Evolutionary conservation across 2,113 vertebrate species (phyloP).

Genomic region (Puntigrus tetrazona): DNA sequence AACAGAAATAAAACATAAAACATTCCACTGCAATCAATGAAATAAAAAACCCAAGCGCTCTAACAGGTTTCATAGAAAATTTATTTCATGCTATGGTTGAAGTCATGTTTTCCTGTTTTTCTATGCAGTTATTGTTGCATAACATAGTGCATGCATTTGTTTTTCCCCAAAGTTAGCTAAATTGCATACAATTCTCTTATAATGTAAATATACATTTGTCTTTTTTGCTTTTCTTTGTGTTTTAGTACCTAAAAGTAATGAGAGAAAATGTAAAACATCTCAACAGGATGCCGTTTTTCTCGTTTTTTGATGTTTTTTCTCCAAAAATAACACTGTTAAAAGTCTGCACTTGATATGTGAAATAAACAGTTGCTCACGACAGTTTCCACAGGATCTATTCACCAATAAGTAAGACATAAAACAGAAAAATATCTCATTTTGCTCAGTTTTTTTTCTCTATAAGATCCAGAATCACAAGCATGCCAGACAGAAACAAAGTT

Average conservation of each 20-base stretch:
- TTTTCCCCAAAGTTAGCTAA: constrained; percentile 78
- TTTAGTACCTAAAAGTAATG: constrained; percentile 53
- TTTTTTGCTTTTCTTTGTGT: constrained; percentile 69
- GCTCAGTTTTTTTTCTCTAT: constrained; percentile 70
- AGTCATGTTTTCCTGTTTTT: constrained; percentile 61
- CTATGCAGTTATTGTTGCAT: constrained; percentile 78
- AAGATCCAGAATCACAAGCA: constrained; percentile 81
- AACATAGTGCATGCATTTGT: constrained; percentile 89
- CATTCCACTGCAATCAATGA: constrained; percentile 45
- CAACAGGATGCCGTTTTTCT: constrained; percentile 42
- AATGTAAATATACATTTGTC: constrained; percentile 76
- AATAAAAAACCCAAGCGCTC: constrained; percentile 48
- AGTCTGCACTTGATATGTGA: constrained; percentile 78
- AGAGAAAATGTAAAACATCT: constrained; percentile 41
- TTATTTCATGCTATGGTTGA: constrained; percentile 91
- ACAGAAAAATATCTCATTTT: constrained; percentile 73
- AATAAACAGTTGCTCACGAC: constrained; percentile 77
- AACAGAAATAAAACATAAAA: constrained; percentile 42
- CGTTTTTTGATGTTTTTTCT: constrained; percentile 50
- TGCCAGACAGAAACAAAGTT: constrained; percentile 81
- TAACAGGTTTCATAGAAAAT: constrained; percentile 80
- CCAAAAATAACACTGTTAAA: constrained; percentile 79
- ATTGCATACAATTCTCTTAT: constrained; percentile 85
- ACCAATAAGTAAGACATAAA: constrained; percentile 79
- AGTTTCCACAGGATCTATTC: constrained; percentile 80